Conservation (phyloP, 2,113 vertebrate genomes). For the Geococcyx californianus region DNA sequence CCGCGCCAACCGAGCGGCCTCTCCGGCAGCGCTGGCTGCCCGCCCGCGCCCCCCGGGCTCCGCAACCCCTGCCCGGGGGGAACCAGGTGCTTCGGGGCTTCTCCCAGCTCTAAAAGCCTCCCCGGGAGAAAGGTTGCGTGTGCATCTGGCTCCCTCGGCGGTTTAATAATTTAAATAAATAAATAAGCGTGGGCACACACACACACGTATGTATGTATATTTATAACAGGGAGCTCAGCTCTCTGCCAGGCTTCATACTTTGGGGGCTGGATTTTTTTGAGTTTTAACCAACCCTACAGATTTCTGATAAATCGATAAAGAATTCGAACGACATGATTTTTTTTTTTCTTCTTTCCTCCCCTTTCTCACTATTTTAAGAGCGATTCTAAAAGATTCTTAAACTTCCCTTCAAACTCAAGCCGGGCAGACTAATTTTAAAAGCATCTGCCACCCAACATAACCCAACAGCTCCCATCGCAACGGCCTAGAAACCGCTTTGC, state of each 20-base stretch:
- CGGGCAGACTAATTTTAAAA: slow-evolving; percentile 16
- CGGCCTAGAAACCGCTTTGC: neutral
- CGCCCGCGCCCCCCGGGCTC: neutral
- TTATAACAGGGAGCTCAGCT: neutral
- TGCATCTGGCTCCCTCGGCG: slow-evolving; percentile 31
- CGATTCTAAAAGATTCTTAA: neutral
- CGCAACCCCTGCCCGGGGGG: neutral
- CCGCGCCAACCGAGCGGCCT: neutral
- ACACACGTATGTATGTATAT: neutral
- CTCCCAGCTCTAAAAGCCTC: neutral
- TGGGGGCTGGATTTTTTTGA: neutral
- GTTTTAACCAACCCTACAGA: slow-evolving; percentile 26
- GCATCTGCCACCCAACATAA: neutral
- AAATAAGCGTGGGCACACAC: slow-evolving; percentile 14
- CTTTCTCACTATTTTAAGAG: neutral
- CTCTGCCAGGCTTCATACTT: neutral
- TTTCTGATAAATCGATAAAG: slow-evolving; percentile 14
- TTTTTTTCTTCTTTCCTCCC: neutral
- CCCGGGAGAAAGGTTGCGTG: neutral
- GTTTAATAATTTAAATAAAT: slow-evolving; percentile 58
- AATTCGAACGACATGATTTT: neutral
- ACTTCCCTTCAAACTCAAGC: slow-evolving; percentile 18
- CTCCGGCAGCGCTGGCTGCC: neutral
- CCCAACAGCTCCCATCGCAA: neutral
- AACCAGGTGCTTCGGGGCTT: slow-evolving; percentile 49